Evolutionary conservation across 2,797 vertebrate genomes (phyloP), one percentile per base, ranked within the genome.

Genomic region (Phataginus tricuspis): DNA sequence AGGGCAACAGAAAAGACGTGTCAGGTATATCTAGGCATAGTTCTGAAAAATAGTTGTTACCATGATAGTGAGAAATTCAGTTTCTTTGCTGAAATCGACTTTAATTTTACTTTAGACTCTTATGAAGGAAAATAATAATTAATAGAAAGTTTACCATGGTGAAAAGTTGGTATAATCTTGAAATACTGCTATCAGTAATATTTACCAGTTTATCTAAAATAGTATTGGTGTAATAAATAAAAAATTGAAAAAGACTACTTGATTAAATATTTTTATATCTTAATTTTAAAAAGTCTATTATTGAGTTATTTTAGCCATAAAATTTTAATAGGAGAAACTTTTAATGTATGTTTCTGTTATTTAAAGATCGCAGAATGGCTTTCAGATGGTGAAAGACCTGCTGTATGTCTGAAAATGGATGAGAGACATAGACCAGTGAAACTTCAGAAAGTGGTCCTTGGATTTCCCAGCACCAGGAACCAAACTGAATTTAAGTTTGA

Each of bases 401-500:
- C 99, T 91, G 97, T 99, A 23, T 99, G 98, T 98, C 97, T 99
- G 98, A 98, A 99, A 98, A 99, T 99, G 99, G 99, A 99, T 95
- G 99, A 99, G 96, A 99, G 98, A 97, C 98, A 99, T 86, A 99
- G 99, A 96, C 99, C 99, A 2, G 99, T 99, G 97, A 99, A 99
- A 98, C 99, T 99, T 93, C 99, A 98, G 94, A 99, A 99, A 98
- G 98, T 99, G 85, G 99, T 99, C 84, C 98, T 99, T 98, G 99
- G 99, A 94, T 99, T 99, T 98, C 99, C 99, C 57, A 99, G 98
- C 97, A 98, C 96, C 97, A 98, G 94, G 92, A 99, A 98, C 98
- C 99, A 99, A 98, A 99, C 99, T 37, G 99, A 99, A 97, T 99
- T 99, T 98, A 99, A 99, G 98, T 99, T 99, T 98, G 99, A 99